A percentile compares a stretch with the other conserved stretches of the same genome.
Evolutionary conservation across 2,113 vertebrate species (phyloP).

Genomic region (Trinectes maculatus): DNA sequence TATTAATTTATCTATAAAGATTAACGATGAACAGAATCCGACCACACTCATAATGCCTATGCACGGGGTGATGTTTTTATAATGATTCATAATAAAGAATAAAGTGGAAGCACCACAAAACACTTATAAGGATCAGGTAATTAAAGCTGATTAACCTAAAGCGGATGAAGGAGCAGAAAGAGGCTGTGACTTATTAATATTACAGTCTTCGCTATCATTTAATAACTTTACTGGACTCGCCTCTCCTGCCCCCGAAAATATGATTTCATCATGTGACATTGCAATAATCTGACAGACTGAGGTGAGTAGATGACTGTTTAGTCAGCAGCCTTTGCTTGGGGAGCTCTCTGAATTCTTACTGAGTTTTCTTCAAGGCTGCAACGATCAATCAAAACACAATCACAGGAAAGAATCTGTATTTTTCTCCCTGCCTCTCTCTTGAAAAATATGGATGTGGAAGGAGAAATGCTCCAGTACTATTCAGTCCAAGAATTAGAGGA

Average conservation of each 20-base stretch:
- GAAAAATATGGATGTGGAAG: background rate
- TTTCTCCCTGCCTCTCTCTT: background rate
- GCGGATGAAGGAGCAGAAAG: conserved; percentile 15
- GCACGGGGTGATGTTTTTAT: background rate
- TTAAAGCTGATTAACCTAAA: conserved; percentile 28
- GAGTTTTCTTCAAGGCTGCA: background rate
- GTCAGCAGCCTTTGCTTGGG: background rate
- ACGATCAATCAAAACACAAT: conserved; percentile 21
- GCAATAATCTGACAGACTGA: background rate
- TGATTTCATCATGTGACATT: conserved; percentile 1
- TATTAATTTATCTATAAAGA: background rate
- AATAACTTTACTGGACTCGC: conserved; percentile 7
- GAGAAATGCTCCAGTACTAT: background rate
- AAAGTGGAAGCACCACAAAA: background rate
- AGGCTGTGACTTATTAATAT: conserved; percentile 18
- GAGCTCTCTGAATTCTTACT: conserved; percentile 5
- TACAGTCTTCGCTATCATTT: conserved; percentile 7
- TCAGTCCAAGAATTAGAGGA: no score
- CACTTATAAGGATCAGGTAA: conserved; percentile 12
- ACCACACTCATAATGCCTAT: background rate
- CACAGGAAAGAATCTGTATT: background rate
- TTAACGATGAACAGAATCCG: background rate
- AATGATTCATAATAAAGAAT: conserved; percentile 8
- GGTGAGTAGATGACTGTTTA: background rate
- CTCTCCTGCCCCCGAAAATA: background rate